A percentile compares a stretch with the other conserved stretches of the same genome.
Conservation (phyloP, 2,888 invertebrate species). For the Myopa tessellatipennis region DNA sequence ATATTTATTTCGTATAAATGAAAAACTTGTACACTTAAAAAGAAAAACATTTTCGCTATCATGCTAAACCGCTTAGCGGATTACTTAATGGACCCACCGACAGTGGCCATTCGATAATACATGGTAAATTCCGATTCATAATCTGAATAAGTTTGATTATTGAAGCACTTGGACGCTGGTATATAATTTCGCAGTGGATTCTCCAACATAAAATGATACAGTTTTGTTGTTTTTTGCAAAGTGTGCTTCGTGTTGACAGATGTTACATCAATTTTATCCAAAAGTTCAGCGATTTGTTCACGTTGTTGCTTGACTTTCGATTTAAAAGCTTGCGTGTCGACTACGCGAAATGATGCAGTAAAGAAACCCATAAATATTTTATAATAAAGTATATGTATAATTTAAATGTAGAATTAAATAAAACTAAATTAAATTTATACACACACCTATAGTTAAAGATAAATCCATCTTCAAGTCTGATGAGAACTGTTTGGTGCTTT, state of each 20-base stretch:
- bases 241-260: constrained; percentile 56
- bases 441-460: constrained; percentile 61
- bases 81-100: constrained; percentile 55
- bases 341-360: constrained; percentile 47
- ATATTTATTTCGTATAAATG: neutral
- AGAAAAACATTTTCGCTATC: too few relatives aligned
- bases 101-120: constrained; percentile 68
- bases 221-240: constrained; percentile 56
- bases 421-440: neutral
- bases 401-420: neutral
- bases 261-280: constrained; percentile 61
- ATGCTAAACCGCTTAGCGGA: neutral
- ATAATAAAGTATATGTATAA: neutral
- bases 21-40: too few relatives aligned
- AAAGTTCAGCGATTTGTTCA: constrained; percentile 60
- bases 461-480: constrained; percentile 63
- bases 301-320: constrained; percentile 56
- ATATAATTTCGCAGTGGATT: constrained; percentile 64
- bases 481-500: constrained; percentile 59
- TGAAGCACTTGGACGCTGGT: constrained; percentile 57
- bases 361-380: neutral
- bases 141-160: constrained; percentile 61
- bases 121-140: constrained; percentile 65
- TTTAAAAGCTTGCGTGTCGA: constrained; percentile 57
- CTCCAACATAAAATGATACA: constrained; percentile 59